Base-by-base conservation (phyloP, 2,113 vertebrate genomes). In the Eubucco bourcierii region DNA sequence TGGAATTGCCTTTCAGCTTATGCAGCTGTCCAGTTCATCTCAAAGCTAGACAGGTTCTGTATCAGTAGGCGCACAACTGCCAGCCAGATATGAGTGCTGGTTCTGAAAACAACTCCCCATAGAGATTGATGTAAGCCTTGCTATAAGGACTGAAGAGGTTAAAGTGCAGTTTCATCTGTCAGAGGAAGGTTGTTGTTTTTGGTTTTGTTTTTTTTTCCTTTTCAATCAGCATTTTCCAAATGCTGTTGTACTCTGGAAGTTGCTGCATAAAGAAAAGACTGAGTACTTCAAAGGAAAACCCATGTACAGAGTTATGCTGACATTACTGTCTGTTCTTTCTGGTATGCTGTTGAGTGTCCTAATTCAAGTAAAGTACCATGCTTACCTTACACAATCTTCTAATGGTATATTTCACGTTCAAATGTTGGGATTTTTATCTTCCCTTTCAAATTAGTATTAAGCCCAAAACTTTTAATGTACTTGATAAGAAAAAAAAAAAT, bases 51-150 rank as follows among this genome's bases (percentile, higher is more conserved):
- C 5, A 4, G 23, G 27, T 56, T 19, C 76, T 77, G 10, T 7
- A 71, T 15, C 24, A 46, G 47, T 74, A 46, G 90, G 9, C 23
- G 70, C 41, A 63, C 0, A 0, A 53, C 12, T 41, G 11, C 23
- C 33, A 56, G 19, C 8, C 23, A 41, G 41, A 52, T 19, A 1
- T 59, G 58, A 77, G 9, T 9, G 2, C 8, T 0, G 0, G 5
- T 52, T 90, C 34, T 18, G 41, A 58, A 68, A 90, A 9, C 6
- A 23, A 1, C 31, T 52, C 9, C 5, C 23, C 0, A 0, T n/a
- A 24, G 46, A 70, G n/a, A 39, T 4, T 14, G 6, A 1, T 39
- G 7, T 56, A 23, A 71, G n/a, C 14, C 39, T 80, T 83, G 33
- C 13, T 1, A 0, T 68, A 70, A 70, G 6, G 41, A 64, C 12